Base-by-base conservation (phyloP, 2,797 vertebrate species). In the Liasis olivaceus region DNA sequence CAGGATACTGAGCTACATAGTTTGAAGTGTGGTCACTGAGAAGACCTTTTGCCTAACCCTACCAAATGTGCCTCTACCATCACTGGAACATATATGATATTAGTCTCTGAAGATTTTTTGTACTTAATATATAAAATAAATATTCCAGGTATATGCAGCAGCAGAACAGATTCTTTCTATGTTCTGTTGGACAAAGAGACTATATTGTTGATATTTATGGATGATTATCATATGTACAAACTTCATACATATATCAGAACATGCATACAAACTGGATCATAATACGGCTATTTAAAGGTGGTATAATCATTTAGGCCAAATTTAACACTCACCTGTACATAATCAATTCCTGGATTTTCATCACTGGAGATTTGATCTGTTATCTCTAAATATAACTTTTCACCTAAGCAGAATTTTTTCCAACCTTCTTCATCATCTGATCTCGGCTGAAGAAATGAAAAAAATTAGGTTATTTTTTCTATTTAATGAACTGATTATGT, bases 341-440 rank as follows among this genome's bases (percentile, higher is more conserved):
- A 99, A 97, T 99, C 98, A 63, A 99, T 98, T 87, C 98, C 98
- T 89, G 98, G 97, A 93, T 91, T 98, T 96, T 98, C 97, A 91
- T 94, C 93, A 89, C 97, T 96, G 90, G 95, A 85, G 72, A 96
- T 94, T 88, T 92, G 95, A 91, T 96, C 89, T 5, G 97, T 93
- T 26, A 94, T 66, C 77, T 97, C 98, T 87, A 96, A 96, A 95
- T 97, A 98, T 94, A 98, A 36, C 66, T 93, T 98, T 97, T 99
- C 98, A 94, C 99, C 99, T 63, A 99, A 97, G 97, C 99, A 98
- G 95, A 98, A 98, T 94, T 97, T 98, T 96, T 98, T 98, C 98
- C 98, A 98, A 87, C 98, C 98, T 97, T 98, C 98, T 95, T 98
- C 98, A 97, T 98, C 98, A 89, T 98, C 98, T 93, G 96, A 95